Evolutionary conservation across 1,140 invertebrate species (phyloP), one percentile per base, ranked within the genome.

Genomic region (Pararge aegeria): DNA sequence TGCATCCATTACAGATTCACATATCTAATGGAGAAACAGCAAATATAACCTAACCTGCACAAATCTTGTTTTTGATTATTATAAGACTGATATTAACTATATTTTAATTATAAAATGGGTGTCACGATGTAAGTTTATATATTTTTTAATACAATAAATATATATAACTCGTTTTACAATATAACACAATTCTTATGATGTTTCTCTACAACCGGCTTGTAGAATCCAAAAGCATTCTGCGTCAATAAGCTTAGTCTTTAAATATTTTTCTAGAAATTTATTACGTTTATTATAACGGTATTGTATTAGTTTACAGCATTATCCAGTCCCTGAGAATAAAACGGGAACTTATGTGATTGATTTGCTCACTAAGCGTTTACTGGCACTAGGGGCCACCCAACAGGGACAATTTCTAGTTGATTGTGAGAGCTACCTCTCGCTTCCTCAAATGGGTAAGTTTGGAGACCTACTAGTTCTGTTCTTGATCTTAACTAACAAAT

Each of bases 391-490:
- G 29, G 97, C 96, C 0, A 91, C 94, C 0, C 96, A 96, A 84
- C 93, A 94, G 69, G 97, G 97, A 0, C 96, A 96, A 70, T 98
- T 98, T 88, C 87, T 96, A 42, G 97, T 99, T 0, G 97, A 99
- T 74, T 99, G 98, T 80, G 98, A 99, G 83, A 97, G 97, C 10
- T 98, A 96, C 72, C 94, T 94, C 49, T 97, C 96, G 18, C 93
- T 94, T 58, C 94, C 94, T 9, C 93, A 93, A 69, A 90, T 94
- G 69, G 94, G 94, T 93, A 67, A 90, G 16, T 48, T 18, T 21
- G 58, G 9, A 24, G 7, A 24, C 7, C 7, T 24, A 24, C 2
- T 24, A 24, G 24, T n/a, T n/a, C n/a, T n/a, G n/a, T n/a, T n/a
- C n/a, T n/a, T n/a, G n/a, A n/a, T n/a, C n/a, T n/a, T n/a, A n/a